Evolutionary conservation across 2,888 invertebrate genomes (phyloP).

Genomic region (Drepanosiphum platanoidis): DNA sequence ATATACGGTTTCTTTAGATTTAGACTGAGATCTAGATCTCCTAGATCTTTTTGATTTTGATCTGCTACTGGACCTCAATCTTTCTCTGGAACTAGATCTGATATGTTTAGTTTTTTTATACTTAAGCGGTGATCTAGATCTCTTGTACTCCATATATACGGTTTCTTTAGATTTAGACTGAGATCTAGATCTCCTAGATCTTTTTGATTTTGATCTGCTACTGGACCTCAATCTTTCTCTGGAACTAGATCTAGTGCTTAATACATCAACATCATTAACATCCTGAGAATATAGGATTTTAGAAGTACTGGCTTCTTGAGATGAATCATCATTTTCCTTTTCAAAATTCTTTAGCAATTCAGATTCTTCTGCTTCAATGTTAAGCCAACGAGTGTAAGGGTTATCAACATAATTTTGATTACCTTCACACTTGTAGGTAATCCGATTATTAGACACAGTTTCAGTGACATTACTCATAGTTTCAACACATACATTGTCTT

Average conservation of each 20-base stretch:
- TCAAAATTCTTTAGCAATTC: slow-evolving; percentile 9
- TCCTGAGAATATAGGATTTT: not conserved
- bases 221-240: not conserved
- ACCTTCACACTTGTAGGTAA: slow-evolving; percentile 59
- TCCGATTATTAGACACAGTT: slow-evolving; percentile 15
- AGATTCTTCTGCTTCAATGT: slow-evolving; percentile 61
- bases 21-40: slow-evolving; percentile 25
- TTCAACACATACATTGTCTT: slow-evolving; percentile 31
- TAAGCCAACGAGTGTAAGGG: slow-evolving; percentile 63
- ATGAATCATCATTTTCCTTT: not conserved
- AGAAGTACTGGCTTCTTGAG: not conserved
- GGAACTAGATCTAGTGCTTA: too few relatives aligned
- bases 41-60: not conserved
- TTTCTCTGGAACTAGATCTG: not conserved
- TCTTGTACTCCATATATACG: not conserved
- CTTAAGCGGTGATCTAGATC: not conserved
- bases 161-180: not conserved
- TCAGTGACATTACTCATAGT: slow-evolving; percentile 2
- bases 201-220: slow-evolving; percentile 19
- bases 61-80: not conserved
- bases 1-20: not conserved
- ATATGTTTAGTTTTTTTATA: slow-evolving; percentile 7
- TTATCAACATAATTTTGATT: slow-evolving; percentile 58
- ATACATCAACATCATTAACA: not conserved
- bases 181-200: slow-evolving; percentile 19